Evolutionary conservation across 1,140 invertebrate genomes (phyloP), one percentile per base, ranked within the genome.

Genomic region (Frieseomelitta varia): DNA sequence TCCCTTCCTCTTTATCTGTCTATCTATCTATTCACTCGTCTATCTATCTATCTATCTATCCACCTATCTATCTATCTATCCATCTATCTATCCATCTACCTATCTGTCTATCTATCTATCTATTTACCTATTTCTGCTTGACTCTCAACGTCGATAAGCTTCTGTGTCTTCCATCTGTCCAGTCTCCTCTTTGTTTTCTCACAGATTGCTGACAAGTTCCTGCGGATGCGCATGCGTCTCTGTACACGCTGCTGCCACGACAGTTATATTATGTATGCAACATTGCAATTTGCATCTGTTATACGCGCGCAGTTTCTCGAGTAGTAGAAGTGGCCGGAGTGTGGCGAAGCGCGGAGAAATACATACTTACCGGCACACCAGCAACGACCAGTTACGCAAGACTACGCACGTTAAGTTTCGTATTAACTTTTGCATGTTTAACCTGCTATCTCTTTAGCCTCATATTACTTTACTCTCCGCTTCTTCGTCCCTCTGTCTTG

Each of bases 391-490:
- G 81, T 86, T 86, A 81, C 81, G 65, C 69, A 56, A 47, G 39
- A 86, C 63, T 58, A 61, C 77, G 39, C 51, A 19, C 67, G 21
- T 73, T 82, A 77, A 80, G 75, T 89, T 88, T 84, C 68, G 69
- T 77, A 65, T 81, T 75, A 88, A 63, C 86, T 89, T 90, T 88
- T 88, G 81, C 89, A 89, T 86, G 84, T 85, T 90, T 89, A 89
- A 89, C 88, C 85, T 34, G 79, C 68, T 79, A 75, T 77, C 68
- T 63, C 63, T 14, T 39, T 30, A 27, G 47, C 58, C 76, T 69
- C 72, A 30, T 81, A 63, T 80, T 75, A 83, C 68, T 68, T 55
- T 47, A 51, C n/a, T 15, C 34, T 61, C 27, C 10, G 21, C 2
- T 34, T 24, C 24, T 8, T 2, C 8, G 8, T 47, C 39, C 8